A percentile compares a stretch with the other conserved stretches of the same genome.
These are phyloP conservation scores for Atrichornis clamosus DNA, from an alignment of 2,113 vertebrate species.

Conservation along the genomic window DNA sequence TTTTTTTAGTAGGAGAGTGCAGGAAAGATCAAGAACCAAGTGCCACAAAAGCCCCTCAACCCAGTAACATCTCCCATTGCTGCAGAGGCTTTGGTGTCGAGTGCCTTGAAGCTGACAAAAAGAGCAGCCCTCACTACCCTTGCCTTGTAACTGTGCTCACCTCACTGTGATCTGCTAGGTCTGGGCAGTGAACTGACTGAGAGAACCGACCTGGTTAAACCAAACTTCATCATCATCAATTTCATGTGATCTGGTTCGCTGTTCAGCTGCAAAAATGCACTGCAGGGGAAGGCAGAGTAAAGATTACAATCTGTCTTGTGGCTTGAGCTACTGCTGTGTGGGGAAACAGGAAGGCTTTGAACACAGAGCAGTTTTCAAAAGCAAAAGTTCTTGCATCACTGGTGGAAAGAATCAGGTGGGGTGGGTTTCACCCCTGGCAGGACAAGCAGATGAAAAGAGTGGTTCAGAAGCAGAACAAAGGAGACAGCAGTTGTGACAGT, in stretches of 20 bases:
- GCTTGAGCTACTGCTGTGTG: neutral
- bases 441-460: neutral
- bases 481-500: neutral
- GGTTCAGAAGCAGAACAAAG: neutral
- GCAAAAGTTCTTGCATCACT: neutral
- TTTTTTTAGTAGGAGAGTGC: neutral
- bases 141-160: neutral
- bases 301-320: neutral
- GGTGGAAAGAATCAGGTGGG: neutral
- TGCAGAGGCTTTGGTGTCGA: neutral
- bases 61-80: neutral
- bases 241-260: neutral
- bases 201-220: neutral
- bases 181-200: neutral
- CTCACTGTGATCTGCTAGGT: neutral
- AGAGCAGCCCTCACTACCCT: neutral
- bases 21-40: neutral
- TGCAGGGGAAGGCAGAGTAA: neutral
- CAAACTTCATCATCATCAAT: neutral
- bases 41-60: neutral
- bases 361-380: neutral
- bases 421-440: neutral
- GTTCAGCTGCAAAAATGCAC: neutral
- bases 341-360: conserved; percentile 11
- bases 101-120: neutral